Conservation (phyloP, 1,140 invertebrate genomes). For the Calliphora vicina region DNA sequence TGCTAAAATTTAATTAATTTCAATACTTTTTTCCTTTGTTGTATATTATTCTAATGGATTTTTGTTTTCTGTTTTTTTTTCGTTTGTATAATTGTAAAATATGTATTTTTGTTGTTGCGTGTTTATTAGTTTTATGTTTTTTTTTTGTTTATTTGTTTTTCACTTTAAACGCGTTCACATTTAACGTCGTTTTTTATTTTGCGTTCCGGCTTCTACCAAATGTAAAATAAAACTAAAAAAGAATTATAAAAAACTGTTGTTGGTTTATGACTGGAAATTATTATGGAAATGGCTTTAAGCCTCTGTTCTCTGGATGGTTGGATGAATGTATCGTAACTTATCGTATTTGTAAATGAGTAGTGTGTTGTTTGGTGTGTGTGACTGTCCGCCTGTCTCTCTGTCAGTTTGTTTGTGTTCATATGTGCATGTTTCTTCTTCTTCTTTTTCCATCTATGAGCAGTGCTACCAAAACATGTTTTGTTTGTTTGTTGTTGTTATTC, state of each 20-base stretch:
- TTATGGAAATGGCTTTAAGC: constrained; percentile 29
- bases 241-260: neutral
- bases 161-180: neutral
- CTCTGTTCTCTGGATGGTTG: constrained; percentile 13
- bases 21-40: neutral
- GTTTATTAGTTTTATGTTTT: neutral
- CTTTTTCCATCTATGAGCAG: neutral
- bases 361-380: neutral
- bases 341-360: neutral
- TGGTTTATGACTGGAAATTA: constrained; percentile 22
- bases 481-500: constrained; percentile 12
- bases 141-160: neutral
- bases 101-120: neutral
- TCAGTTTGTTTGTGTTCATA: neutral
- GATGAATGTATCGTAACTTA: neutral
- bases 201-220: constrained; percentile 31
- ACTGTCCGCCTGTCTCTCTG: too few relatives aligned
- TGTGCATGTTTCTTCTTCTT: neutral
- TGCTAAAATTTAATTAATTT: neutral
- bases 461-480: neutral
- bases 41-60: neutral
- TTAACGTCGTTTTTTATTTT: neutral
- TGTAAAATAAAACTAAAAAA: constrained; percentile 27
- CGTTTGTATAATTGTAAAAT: neutral
- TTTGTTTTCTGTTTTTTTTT: neutral